These are phyloP conservation scores for Myotis myotis DNA, from an alignment of 2,797 vertebrate species.

Conservation along the genomic window DNA sequence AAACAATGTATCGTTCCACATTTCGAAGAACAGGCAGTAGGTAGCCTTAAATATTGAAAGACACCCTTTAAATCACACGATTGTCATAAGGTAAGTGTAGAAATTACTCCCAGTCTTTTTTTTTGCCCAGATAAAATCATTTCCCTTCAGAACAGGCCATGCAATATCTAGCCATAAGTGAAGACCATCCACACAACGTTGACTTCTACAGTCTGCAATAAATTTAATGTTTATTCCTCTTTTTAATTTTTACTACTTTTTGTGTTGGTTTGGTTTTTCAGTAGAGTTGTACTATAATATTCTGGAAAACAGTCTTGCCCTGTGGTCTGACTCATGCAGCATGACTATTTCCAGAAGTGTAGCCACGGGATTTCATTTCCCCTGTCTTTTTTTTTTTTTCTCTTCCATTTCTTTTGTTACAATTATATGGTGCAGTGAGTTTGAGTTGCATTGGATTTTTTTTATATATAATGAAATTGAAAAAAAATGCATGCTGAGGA, in stretches of 20 bases:
- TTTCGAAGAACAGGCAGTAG: neutral
- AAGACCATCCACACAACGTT: neutral
- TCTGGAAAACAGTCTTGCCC: neutral
- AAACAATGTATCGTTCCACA: neutral
- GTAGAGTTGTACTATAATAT: neutral
- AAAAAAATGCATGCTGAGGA: neutral
- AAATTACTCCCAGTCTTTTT: neutral
- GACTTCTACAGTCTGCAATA: neutral
- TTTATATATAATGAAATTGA: neutral
- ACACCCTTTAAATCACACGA: neutral
- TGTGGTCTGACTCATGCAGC: neutral
- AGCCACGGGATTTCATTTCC: constrained; percentile 7
- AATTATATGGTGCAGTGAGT: neutral
- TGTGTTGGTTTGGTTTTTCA: neutral
- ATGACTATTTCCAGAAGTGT: constrained; percentile 42
- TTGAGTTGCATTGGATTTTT: neutral
- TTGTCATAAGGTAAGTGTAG: neutral
- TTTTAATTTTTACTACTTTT: neutral
- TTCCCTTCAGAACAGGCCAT: neutral
- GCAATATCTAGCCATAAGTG: neutral
- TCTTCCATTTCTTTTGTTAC: neutral
- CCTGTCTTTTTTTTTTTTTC: accelerated
- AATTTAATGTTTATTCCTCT: neutral
- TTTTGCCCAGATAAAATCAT: neutral
- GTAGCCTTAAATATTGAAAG: neutral